Percentiles rank a stretch among this genome's conserved stretches.
These are phyloP conservation scores for Pan paniscus DNA, from an alignment of 2,113 vertebrate species.

Conservation along the genomic window DNA sequence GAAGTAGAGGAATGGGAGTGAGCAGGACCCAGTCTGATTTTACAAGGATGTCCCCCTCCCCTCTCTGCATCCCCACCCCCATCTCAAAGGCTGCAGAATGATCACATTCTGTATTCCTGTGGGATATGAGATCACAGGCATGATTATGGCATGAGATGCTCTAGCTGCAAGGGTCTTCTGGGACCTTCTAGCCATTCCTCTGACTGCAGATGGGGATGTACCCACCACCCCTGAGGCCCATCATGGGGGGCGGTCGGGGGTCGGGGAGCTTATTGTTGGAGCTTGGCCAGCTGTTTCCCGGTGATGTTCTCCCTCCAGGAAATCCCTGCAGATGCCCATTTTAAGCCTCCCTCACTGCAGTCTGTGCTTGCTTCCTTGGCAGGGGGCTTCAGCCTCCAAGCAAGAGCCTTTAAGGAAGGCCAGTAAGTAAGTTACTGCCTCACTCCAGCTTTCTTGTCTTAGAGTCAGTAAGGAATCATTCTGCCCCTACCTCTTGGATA, in stretches of 20 bases:
- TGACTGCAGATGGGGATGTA: background rate
- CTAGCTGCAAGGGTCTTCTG: background rate
- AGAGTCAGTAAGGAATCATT: background rate
- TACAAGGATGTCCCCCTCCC: background rate
- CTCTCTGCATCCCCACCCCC: background rate
- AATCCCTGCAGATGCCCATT: background rate
- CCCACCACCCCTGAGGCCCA: background rate
- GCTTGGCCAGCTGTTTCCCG: background rate
- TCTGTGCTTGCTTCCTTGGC: background rate
- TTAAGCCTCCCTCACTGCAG: background rate
- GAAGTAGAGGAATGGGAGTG: background rate
- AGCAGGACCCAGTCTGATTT: background rate
- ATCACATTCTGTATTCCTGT: background rate
- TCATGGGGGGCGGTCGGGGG: fast-evolving
- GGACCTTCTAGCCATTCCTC: background rate
- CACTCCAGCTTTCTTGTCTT: background rate
- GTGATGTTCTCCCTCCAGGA: background rate
- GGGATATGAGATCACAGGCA: background rate
- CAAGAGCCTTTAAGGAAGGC: background rate
- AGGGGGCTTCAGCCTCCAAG: background rate
- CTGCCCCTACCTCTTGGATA: background rate
- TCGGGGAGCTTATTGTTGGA: background rate
- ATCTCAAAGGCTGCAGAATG: background rate
- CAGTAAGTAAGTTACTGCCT: background rate
- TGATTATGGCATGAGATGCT: background rate